phyloP scores from a whole-genome alignment of 2,888 invertebrate genomes.

The Ctena decussata region DNA sequence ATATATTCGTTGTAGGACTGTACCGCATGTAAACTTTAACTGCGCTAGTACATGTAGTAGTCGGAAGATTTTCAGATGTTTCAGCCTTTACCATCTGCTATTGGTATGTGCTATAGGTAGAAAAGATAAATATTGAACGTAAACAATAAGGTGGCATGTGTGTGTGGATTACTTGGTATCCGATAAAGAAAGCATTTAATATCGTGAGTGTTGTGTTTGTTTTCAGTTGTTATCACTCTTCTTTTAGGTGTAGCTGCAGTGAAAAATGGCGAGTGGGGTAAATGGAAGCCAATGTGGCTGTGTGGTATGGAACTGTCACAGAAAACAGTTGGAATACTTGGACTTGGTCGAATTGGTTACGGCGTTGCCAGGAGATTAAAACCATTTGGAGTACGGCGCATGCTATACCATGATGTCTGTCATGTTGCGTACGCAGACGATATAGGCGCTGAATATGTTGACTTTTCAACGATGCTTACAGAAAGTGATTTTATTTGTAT shows the following conservation, averaged over 20 bases:
- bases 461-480: constrained; percentile 91
- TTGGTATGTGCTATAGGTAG: no score
- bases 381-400: constrained; percentile 70
- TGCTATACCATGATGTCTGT: constrained; percentile 71
- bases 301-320: constrained; percentile 93
- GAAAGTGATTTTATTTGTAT: constrained; percentile 95
- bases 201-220: background rate
- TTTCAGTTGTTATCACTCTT: background rate
- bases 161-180: no score
- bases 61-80: no score
- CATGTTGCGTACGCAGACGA: constrained; percentile 84
- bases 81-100: no score
- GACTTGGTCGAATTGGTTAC: constrained; percentile 85
- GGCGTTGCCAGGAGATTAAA: constrained; percentile 72
- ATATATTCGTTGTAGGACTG: no score
- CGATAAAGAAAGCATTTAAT: no score
- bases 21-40: no score
- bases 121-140: no score
- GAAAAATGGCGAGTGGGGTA: constrained; percentile 92
- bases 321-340: constrained; percentile 89
- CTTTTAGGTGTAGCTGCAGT: constrained; percentile 79
- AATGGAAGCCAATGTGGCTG: constrained; percentile 97
- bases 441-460: constrained; percentile 90
- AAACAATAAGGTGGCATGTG: no score
- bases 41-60: no score